phyloP scores from a whole-genome alignment of 2,113 vertebrate genomes.

The Anguilla japonica region DNA sequence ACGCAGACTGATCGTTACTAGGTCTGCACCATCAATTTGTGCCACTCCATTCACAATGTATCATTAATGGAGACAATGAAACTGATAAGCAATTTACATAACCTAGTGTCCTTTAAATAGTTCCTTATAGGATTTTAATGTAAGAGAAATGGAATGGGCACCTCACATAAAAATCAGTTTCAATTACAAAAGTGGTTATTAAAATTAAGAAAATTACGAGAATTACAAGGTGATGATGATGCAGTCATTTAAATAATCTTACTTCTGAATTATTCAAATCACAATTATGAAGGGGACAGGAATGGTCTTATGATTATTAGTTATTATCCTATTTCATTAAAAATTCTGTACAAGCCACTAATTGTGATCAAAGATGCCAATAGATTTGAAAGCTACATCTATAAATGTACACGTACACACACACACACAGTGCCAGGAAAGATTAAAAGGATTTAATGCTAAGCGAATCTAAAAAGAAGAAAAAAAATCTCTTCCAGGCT shows the following conservation, averaged over 20 bases:
- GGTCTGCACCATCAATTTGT: not conserved
- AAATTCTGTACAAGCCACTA: slow-evolving; percentile 48
- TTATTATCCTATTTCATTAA: slow-evolving; percentile 76
- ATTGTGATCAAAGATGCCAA: slow-evolving; percentile 40
- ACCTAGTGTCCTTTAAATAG: slow-evolving; percentile 54
- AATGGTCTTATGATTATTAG: slow-evolving; percentile 70
- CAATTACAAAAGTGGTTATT: slow-evolving; percentile 68
- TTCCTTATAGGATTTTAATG: slow-evolving; percentile 14
- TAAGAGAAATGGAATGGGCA: slow-evolving; percentile 24
- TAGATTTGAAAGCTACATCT: slow-evolving; percentile 15
- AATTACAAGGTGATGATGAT: slow-evolving; percentile 67
- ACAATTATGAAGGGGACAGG: slow-evolving; percentile 68
- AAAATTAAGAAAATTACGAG: slow-evolving; percentile 71
- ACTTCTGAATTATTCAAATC: slow-evolving; percentile 80
- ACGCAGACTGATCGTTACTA: not conserved
- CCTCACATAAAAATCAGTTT: slow-evolving; percentile 63
- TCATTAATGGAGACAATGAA: slow-evolving; percentile 15
- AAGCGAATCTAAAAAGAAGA: no score
- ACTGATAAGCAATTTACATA: slow-evolving; percentile 58
- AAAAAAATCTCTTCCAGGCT: no score
- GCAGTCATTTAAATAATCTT: slow-evolving; percentile 72
- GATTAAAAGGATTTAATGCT: no score
- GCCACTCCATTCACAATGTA: slow-evolving; percentile 6
- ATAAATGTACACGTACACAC: not conserved
- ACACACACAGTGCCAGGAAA: no score